phyloP scores from a whole-genome alignment of 2,888 invertebrate species.

The Hirtodrosophila trivittata region DNA sequence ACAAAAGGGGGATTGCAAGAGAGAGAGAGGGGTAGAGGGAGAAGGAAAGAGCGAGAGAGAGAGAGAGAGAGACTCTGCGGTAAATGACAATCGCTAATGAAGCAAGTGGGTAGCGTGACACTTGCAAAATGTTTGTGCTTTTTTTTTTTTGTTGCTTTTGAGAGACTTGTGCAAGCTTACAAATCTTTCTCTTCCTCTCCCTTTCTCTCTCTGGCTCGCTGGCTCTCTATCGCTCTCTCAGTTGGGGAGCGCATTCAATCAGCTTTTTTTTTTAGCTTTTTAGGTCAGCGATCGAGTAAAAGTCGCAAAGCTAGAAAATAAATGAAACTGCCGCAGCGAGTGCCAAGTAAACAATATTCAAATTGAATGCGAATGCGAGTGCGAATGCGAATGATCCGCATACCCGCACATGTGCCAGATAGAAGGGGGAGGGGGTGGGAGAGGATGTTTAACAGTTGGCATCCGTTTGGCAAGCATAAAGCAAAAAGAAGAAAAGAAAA shows the following conservation, averaged over 20 bases:
- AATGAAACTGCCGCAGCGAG: constrained; percentile 50
- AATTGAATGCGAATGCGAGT: constrained; percentile 55
- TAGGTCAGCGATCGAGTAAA: constrained; percentile 74
- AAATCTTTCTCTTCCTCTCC: neutral
- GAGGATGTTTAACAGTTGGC: constrained; percentile 47
- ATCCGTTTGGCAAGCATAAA: constrained; percentile 34
- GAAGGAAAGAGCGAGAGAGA: neutral
- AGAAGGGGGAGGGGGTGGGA: constrained; percentile 37
- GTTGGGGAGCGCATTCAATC: constrained; percentile 63
- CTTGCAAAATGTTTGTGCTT: constrained; percentile 60
- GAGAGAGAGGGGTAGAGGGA: constrained; percentile 7
- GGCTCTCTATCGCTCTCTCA: neutral
- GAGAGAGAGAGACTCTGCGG: constrained; percentile 2
- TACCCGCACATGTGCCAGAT: constrained; percentile 23
- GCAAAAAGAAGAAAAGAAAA: constrained; percentile 20
- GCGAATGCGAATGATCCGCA: constrained; percentile 18
- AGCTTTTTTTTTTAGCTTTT: constrained; percentile 62
- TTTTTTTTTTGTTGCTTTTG: constrained; percentile 16
- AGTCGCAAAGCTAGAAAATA: constrained; percentile 69
- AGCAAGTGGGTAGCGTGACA: constrained; percentile 63
- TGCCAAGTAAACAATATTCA: constrained; percentile 72
- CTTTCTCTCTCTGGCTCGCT: neutral
- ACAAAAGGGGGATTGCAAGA: neutral
- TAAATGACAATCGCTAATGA: constrained; percentile 49
- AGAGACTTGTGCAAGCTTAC: constrained; percentile 8